phyloP scores from a whole-genome alignment of 2,113 vertebrate genomes.

The Urocitellus parryii region DNA sequence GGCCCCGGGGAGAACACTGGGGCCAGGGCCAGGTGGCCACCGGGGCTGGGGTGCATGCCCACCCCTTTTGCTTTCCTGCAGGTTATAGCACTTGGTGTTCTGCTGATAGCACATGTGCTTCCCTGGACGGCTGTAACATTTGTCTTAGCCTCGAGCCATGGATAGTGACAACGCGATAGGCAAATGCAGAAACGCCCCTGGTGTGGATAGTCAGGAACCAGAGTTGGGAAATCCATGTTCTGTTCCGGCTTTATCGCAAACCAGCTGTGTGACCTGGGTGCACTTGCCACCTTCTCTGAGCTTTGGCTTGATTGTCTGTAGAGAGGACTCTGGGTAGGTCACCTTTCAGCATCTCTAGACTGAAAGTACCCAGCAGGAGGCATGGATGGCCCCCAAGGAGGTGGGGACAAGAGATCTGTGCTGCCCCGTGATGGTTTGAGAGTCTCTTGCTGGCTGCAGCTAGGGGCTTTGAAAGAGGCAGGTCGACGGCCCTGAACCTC shows the following conservation, averaged over 20 bases:
- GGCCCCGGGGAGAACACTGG: not conserved
- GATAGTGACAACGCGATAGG: not conserved
- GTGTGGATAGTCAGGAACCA: accelerated
- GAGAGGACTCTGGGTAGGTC: not conserved
- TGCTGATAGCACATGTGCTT: accelerated
- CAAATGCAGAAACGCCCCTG: not conserved
- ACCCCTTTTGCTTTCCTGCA: not conserved
- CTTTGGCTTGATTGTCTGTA: not conserved
- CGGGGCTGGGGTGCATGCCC: not conserved
- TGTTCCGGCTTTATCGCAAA: not conserved
- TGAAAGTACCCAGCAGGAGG: not conserved
- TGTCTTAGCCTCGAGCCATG: not conserved
- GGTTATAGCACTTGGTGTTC: not conserved
- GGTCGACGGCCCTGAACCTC: too few relatives aligned
- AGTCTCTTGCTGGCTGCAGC: not conserved
- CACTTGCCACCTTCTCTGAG: too few relatives aligned
- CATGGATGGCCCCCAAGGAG: not conserved
- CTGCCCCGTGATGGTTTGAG: not conserved
- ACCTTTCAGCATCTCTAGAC: not conserved
- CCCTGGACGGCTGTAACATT: not conserved
- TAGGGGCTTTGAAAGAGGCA: not conserved
- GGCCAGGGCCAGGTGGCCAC: accelerated
- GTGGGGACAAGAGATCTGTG: not conserved
- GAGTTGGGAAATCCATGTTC: not conserved
- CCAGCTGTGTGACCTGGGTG: not conserved